These are phyloP conservation scores for Lateolabrax maculatus DNA, from an alignment of 2,797 vertebrate genomes.

Conservation along the genomic window DNA sequence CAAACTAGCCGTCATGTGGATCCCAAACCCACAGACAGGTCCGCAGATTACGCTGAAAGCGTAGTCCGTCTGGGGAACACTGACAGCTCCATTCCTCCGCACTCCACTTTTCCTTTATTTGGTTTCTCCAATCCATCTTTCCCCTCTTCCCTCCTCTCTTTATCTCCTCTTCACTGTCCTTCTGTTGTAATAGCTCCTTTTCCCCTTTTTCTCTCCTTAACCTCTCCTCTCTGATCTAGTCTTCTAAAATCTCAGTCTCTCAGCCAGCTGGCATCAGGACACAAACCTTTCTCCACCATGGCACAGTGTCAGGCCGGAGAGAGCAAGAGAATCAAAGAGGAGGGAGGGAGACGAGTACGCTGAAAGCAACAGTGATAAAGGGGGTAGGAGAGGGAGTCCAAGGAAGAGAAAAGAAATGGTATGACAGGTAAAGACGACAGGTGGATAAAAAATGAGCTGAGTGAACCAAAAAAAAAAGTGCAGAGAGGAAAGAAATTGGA, in stretches of 20 bases:
- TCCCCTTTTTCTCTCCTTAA: conserved; percentile 53
- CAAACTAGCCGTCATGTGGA: conserved; percentile 57
- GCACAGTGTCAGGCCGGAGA: conserved; percentile 63
- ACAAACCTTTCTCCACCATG: conserved; percentile 64
- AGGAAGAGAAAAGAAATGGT: conserved; percentile 8
- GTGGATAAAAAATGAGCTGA: conserved; percentile 49
- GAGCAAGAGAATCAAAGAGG: conserved; percentile 50
- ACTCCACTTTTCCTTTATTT: conserved; percentile 42
- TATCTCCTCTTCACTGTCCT: conserved; percentile 28
- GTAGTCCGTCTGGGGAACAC: conserved; percentile 29
- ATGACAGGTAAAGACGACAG: conserved; percentile 48
- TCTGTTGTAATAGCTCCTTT: conserved; percentile 43
- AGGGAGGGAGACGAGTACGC: conserved; percentile 24
- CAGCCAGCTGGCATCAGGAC: conserved; percentile 66
- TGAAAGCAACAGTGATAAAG: conserved; percentile 41
- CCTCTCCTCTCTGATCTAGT: conserved; percentile 64
- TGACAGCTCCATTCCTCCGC: conserved; percentile 58
- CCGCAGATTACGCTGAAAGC: conserved; percentile 53
- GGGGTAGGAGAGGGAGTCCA: conserved; percentile 5
- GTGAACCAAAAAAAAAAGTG: conserved; percentile 4
- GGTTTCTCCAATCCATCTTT: conserved; percentile 48
- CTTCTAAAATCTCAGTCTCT: conserved; percentile 57
- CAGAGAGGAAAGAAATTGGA: conserved; percentile 12
- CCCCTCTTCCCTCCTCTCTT: conserved; percentile 30
- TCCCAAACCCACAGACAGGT: conserved; percentile 55